phyloP scores from a whole-genome alignment of 2,797 vertebrate genomes.

The Schizopygopsis malacanthus region DNA sequence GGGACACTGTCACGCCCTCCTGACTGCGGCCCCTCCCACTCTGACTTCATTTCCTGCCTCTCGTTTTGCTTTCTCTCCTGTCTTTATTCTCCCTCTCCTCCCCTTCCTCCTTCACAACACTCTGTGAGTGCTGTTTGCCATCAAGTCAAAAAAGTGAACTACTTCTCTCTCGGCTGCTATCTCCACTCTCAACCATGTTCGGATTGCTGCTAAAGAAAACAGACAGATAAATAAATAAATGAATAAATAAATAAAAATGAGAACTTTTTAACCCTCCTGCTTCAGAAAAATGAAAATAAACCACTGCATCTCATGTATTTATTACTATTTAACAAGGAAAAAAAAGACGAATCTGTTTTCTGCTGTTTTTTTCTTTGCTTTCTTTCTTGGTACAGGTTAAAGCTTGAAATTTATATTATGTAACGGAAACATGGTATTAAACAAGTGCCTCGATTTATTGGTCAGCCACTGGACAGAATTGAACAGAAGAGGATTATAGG shows the following conservation, averaged over 20 bases:
- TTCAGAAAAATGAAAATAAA: constrained; percentile 85
- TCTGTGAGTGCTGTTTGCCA: constrained; percentile 78
- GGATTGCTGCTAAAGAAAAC: constrained; percentile 89
- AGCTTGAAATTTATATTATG: constrained; percentile 82
- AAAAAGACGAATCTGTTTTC: constrained; percentile 82
- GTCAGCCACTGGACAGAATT: constrained; percentile 61
- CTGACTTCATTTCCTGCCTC: constrained; percentile 54
- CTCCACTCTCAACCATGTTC: constrained; percentile 81
- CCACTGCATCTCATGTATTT: constrained; percentile 90
- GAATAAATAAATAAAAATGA: constrained; percentile 78
- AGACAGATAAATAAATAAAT: constrained; percentile 85
- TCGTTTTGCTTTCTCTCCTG: constrained; percentile 53
- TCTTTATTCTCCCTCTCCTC: constrained; percentile 61
- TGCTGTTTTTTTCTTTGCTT: constrained; percentile 85
- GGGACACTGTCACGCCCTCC: constrained; percentile 67
- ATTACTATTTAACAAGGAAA: constrained; percentile 89
- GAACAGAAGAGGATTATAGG: constrained; percentile 51
- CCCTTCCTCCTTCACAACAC: constrained; percentile 70
- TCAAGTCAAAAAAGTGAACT: constrained; percentile 77
- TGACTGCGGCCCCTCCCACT: constrained; percentile 55
- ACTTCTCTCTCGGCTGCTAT: constrained; percentile 88
- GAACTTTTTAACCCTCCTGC: constrained; percentile 86
- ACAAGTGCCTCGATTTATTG: constrained; percentile 65
- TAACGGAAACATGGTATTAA: constrained; percentile 78
- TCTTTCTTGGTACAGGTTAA: constrained; percentile 83